These are phyloP conservation scores for Hipposideros larvatus DNA, from an alignment of 2,797 vertebrate genomes.

Conservation along the genomic window DNA sequence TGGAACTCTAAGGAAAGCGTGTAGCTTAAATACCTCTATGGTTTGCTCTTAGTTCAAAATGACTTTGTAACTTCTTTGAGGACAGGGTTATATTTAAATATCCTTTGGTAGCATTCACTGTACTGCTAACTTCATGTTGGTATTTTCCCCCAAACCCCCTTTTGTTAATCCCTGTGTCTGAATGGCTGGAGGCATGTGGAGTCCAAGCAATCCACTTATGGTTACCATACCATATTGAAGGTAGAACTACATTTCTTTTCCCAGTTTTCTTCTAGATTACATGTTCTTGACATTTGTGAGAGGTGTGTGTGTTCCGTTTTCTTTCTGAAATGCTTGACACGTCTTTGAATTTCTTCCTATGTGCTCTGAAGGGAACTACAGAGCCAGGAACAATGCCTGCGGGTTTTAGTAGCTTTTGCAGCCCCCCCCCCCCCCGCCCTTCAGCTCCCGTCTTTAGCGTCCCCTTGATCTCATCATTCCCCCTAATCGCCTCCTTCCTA, in stretches of 20 bases:
- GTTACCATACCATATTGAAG: neutral
- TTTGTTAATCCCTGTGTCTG: neutral
- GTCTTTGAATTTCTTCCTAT: slow-evolving; percentile 17
- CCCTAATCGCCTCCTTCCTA: neutral
- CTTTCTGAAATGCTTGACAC: neutral
- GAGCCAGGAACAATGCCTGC: neutral
- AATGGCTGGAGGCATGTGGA: neutral
- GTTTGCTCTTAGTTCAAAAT: neutral
- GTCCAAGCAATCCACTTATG: neutral
- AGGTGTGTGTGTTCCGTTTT: slow-evolving; percentile 2
- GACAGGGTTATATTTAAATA: neutral
- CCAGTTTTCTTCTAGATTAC: neutral
- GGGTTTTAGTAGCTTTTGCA: neutral
- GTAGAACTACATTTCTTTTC: neutral
- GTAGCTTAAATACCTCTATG: neutral
- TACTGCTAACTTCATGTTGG: neutral
- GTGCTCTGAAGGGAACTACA: neutral
- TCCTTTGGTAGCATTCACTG: neutral
- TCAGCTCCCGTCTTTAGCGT: neutral
- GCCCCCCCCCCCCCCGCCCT: no score
- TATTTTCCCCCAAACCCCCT: neutral
- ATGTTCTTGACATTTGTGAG: slow-evolving; percentile 29
- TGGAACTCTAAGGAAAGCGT: neutral
- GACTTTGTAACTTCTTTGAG: neutral
- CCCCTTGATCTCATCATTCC: neutral